Evolutionary conservation across 2,888 invertebrate genomes (phyloP), one percentile per base, ranked within the genome.

Genomic region (Drosophila ezoana): DNA sequence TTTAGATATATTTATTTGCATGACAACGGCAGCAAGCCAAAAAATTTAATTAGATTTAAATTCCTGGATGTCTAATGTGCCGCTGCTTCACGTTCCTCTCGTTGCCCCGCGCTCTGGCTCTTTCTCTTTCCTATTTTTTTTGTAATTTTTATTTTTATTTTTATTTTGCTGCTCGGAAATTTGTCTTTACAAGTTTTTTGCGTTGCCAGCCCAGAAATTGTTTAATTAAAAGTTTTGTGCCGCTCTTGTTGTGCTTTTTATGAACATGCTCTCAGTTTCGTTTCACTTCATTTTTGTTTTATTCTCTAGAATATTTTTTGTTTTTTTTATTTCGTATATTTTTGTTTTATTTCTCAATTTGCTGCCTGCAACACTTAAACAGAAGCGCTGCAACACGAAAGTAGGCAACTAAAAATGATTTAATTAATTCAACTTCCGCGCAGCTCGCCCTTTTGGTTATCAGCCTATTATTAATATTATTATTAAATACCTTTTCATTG

Each of bases 31-130:
- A 74, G 78, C 69, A 79, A 76, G 85, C 71, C 76, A 79, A 72
- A 76, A 76, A 73, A 87, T 85, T 86, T 89, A 90, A 90, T 90
- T 91, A 86, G 89, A 89, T 90, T 89, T 86, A 90, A 90, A 90
- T 85, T 78, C 87, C 66, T 85, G 84, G 81, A 89, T 81, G 76
- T 82, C 81, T 84, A 88, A 85, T 86, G 81, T 75, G 75, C 67
- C 45, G 53, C 72, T 67, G 53, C 72, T 67, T 37, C 41, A 53
- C 43, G 56, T 63, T 49, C 49, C 6, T 11, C 14, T 11, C 14
- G 14, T 0, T 32, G 11, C n/a, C 6, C 18, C 13, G 13, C 9
- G 8, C 9, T 16, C 13, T 11, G 10, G 18, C 51, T 6, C 16
- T 38, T 35, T 11, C 28, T 35, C 41, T 14, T 18, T 58, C 33